Base-by-base conservation (phyloP, 2,113 vertebrate species). In the Pitta sordida region DNA sequence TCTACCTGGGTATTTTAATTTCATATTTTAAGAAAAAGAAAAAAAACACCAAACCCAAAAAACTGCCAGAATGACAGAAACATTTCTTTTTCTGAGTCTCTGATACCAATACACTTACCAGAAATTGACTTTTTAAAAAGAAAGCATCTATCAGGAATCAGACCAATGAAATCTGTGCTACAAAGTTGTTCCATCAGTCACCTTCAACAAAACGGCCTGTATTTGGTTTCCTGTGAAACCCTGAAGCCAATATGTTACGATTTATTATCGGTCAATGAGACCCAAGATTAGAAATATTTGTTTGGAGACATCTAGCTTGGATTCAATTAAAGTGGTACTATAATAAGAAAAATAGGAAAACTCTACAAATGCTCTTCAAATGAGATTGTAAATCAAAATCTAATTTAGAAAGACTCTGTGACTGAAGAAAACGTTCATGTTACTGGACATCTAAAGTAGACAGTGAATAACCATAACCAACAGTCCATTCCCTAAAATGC, bases 51-150 rank as follows among this genome's bases (percentile, higher is more conserved):
- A n/a, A n/a, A n/a, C n/a, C n/a, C n/a, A n/a, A n/a, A n/a, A n/a
- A n/a, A n/a, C n/a, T 46, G 67, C 5, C 1, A 4, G 15, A 20
- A 27, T 14, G 10, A 19, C 62, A 76, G 59, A 82, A 76, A n/a
- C n/a, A n/a, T n/a, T n/a, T n/a, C n/a, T n/a, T 94, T 77, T 86
- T 49, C 63, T 80, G 39, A 93, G 39, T 32, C 23, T 67, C n/a
- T 60, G 60, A 74, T 24, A 58, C 9, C 70, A 53, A 64, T 3
- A 49, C 2, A 32, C 11, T 77, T 88, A 68, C 10, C 24, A 73
- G 7, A 88, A 90, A 69, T 0, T 13, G 48, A 37, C 15, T 81
- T 68, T 62, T 84, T 58, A 62, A 90, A 63, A 7, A 68, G 48
- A 49, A 82, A 55, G 36, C 10, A 63, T 44, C 52, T 59, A 36